Conservation (phyloP, 2,113 vertebrate species). For the Xiphias gladius region DNA sequence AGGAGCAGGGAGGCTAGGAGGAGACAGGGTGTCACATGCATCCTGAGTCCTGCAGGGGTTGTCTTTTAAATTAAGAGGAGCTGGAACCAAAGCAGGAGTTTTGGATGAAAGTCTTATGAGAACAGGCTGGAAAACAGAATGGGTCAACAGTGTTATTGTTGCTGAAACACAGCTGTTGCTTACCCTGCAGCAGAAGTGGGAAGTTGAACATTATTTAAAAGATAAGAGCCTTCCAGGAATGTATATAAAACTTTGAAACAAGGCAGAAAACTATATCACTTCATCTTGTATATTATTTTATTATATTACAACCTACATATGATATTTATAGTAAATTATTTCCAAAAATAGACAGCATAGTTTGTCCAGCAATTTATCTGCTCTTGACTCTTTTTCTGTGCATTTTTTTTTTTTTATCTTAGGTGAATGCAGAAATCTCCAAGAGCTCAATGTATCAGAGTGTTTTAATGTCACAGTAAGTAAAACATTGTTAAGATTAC, state of each 20-base stretch:
- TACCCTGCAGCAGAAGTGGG: constrained; percentile 3
- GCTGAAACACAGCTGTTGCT: constrained; percentile 59
- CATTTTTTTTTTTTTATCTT: background rate
- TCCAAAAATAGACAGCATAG: background rate
- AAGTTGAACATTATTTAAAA: constrained; percentile 41
- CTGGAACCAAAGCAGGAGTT: constrained; percentile 48
- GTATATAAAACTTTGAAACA: constrained; percentile 19
- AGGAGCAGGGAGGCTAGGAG: constrained; percentile 83
- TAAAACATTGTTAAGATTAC: constrained; percentile 34
- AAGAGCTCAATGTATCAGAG: constrained; percentile 89
- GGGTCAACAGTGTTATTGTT: constrained; percentile 43
- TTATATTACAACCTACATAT: background rate
- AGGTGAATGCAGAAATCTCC: constrained; percentile 86
- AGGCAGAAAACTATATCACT: background rate
- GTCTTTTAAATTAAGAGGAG: constrained; percentile 29
- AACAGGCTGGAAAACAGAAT: constrained; percentile 38
- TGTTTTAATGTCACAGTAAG: constrained; percentile 86
- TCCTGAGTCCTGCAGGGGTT: constrained; percentile 52
- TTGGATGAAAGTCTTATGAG: constrained; percentile 7
- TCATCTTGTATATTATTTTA: background rate
- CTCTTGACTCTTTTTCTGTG: constrained; percentile 1
- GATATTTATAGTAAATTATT: background rate
- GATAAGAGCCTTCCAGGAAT: constrained; percentile 17
- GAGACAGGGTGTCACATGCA: constrained; percentile 73
- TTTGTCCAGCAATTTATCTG: background rate